Percentiles rank a stretch among this genome's conserved stretches.
Evolutionary conservation across 2,797 vertebrate species (phyloP).

Genomic region (Diceros bicornis): DNA sequence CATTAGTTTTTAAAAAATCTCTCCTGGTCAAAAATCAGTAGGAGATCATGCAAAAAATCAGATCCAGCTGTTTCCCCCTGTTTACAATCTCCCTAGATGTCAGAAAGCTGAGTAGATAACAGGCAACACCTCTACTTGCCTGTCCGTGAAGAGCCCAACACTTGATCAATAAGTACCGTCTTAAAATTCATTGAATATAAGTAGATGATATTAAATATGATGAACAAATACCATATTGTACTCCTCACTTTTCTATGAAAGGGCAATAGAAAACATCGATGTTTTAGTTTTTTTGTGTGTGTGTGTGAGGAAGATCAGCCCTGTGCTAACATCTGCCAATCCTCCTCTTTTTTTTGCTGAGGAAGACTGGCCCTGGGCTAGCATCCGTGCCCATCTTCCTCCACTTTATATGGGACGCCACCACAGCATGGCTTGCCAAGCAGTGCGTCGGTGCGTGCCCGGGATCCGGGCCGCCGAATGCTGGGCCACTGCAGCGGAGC

Average conservation of each 20-base stretch:
- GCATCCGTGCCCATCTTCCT: too few relatives aligned
- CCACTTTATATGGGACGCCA: too few relatives aligned
- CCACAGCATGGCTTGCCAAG: too few relatives aligned
- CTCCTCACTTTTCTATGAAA: background rate
- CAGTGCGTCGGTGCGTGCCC: too few relatives aligned
- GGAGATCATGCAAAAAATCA: constrained; percentile 64
- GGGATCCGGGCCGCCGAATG: too few relatives aligned
- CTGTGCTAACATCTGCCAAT: too few relatives aligned
- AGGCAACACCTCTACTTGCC: constrained; percentile 37
- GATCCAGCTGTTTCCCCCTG: constrained; percentile 68
- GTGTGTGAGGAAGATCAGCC: too few relatives aligned
- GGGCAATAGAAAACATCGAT: background rate
- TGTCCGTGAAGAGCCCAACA: background rate
- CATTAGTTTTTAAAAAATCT: constrained; percentile 63
- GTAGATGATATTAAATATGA: constrained; percentile 67
- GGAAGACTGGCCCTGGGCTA: too few relatives aligned
- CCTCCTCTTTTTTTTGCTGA: too few relatives aligned
- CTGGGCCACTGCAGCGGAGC: too few relatives aligned
- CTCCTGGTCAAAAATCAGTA: constrained; percentile 65
- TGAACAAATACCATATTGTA: constrained; percentile 73
- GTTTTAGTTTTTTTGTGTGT: background rate
- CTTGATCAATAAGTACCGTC: constrained; percentile 51
- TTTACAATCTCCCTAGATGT: constrained; percentile 59
- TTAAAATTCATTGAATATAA: constrained; percentile 73
- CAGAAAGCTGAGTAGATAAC: constrained; percentile 77